Percentiles rank a stretch among this genome's conserved stretches.
phyloP scores from a whole-genome alignment of 2,797 vertebrate species.

The Xenentodon cancila region DNA sequence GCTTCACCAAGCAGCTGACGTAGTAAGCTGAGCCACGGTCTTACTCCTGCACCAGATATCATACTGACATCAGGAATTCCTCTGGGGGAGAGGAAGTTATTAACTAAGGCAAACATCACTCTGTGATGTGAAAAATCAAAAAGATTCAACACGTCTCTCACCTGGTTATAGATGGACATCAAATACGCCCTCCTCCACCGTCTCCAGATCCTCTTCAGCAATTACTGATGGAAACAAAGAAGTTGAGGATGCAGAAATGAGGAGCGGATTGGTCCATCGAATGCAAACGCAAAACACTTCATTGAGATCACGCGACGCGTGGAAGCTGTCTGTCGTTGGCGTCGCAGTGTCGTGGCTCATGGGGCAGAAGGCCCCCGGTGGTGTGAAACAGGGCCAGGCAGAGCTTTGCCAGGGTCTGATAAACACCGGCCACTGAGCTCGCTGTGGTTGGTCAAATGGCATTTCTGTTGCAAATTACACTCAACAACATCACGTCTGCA shows the following conservation, averaged over 20 bases:
- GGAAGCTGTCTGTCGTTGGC: constrained; percentile 18
- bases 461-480: constrained; percentile 64
- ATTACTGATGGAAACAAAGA: constrained; percentile 69
- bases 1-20: too few relatives aligned
- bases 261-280: not conserved
- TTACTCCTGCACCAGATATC: not conserved
- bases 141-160: constrained; percentile 41
- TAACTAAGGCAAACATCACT: not conserved
- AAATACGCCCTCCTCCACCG: constrained; percentile 80
- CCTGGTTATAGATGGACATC: constrained; percentile 85
- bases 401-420: constrained; percentile 19
- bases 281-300: constrained; percentile 18
- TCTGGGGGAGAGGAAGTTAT: not conserved
- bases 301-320: constrained; percentile 13
- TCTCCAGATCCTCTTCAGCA: constrained; percentile 80
- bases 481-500: not conserved
- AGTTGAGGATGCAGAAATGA: not conserved
- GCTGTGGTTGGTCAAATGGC: constrained; percentile 29
- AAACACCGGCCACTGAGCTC: constrained; percentile 32
- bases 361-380: constrained; percentile 1
- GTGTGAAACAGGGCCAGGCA: constrained; percentile 13
- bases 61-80: not conserved
- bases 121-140: fast-evolving
- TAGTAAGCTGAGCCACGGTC: too few relatives aligned
- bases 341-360: not conserved